Evolutionary conservation across 1,140 invertebrate genomes (phyloP), one percentile per base, ranked within the genome.

Genomic region (Argopecten irradians): DNA sequence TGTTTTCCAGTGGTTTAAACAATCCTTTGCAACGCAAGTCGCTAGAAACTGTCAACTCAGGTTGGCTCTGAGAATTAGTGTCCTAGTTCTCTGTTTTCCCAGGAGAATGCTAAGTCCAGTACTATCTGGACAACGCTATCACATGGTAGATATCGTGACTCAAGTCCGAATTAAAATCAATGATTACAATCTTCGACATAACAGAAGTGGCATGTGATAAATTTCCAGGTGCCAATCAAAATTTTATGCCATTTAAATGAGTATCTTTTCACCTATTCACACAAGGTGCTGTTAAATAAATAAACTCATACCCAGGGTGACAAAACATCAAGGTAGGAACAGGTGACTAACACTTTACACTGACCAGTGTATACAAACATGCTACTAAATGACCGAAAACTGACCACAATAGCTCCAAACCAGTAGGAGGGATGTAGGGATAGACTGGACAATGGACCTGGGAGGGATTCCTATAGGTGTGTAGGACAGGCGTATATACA

Each of bases 191-290:
- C 55, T 28, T n/a, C 22, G 11, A 71, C 55, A 71, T 71, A 71
- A 71, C 55, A 71, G 55, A 71, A 71, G n/a, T 71, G 55, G 22
- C 55, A 71, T 71, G 55, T 71, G 55, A 71, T 71, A 71, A 71
- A 71, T 71, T 71, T 71, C 55, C 55, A n/a, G 55, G 55, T 71
- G 55, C 55, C 55, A 71, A 71, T 71, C 55, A 71, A 71, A 28
- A 71, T n/a, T 71, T 71, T 71, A 71, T 71, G 55, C 55, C 55
- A 71, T 71, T 71, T 71, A 71, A 71, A 71, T 71, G n/a, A 71
- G 22, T 71, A 71, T 71, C 55, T 71, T 71, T 71, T 28, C 55
- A 71, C 55, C 55, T 71, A 71, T 71, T 71, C 8, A 71, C 5
- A 71, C n/a, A 0, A 16, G 55, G 55, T 71, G 55, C 22, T 71